Evolutionary conservation across 2,888 invertebrate species (phyloP).

Genomic region (Pilophorus perplexus): DNA sequence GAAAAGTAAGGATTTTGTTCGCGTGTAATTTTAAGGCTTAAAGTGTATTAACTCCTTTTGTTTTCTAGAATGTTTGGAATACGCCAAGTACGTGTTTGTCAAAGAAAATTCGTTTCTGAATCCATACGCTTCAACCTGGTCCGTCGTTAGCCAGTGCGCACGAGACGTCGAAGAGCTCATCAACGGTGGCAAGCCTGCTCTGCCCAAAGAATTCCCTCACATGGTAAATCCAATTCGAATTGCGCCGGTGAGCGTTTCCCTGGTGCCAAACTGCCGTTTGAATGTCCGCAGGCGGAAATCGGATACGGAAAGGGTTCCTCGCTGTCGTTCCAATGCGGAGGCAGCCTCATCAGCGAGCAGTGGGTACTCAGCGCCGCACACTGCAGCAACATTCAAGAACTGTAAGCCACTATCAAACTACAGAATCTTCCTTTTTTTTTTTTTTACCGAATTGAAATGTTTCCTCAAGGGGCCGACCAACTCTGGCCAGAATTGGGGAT

Average conservation of each 20-base stretch:
- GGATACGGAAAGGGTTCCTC: constrained; percentile 51
- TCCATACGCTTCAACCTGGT: no score
- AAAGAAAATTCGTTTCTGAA: no score
- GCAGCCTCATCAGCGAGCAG: constrained; percentile 54
- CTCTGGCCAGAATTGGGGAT: constrained; percentile 38
- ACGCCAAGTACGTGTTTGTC: no score
- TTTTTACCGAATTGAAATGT: neutral
- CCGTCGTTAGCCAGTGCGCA: no score
- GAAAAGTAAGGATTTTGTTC: no score
- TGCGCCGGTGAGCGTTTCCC: no score
- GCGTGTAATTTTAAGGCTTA: no score
- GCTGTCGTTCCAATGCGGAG: constrained; percentile 53
- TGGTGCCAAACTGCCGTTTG: neutral
- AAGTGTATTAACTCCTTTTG: no score
- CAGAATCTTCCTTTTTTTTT: neutral
- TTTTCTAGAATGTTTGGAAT: no score
- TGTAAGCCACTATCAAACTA: no score
- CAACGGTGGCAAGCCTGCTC: constrained; percentile 42
- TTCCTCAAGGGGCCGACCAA: neutral
- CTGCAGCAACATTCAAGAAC: constrained; percentile 50
- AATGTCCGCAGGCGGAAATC: constrained; percentile 52
- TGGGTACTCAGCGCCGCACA: constrained; percentile 58
- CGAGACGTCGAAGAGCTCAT: constrained; percentile 31
- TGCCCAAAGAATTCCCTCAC: constrained; percentile 45
- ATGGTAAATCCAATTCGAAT: constrained; percentile 41